These are phyloP conservation scores for Drosophila parthenogenetica DNA, from an alignment of 2,888 invertebrate species.

Conservation along the genomic window DNA sequence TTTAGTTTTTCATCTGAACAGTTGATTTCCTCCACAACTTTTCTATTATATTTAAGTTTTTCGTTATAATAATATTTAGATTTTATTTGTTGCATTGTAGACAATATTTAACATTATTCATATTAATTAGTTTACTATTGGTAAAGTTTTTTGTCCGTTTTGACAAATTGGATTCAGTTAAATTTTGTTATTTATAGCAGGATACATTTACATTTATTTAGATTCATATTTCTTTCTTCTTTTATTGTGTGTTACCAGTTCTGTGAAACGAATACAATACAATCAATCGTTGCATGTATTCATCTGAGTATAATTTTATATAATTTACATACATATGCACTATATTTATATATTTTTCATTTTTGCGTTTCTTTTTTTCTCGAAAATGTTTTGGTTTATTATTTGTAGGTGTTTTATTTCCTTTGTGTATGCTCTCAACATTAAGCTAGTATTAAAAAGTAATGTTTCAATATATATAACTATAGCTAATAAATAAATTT, in stretches of 20 bases:
- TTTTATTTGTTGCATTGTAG: conserved; percentile 30
- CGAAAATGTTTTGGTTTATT: conserved; percentile 29
- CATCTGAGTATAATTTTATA: conserved; percentile 46
- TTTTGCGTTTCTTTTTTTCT: conserved; percentile 17
- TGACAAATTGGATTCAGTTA: conserved; percentile 50
- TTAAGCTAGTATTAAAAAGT: conserved; percentile 79
- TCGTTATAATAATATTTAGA: conserved; percentile 17
- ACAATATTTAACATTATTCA: conserved; percentile 35
- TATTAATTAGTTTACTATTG: conserved; percentile 45
- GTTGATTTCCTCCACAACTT: conserved; percentile 19
- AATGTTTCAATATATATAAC: conserved; percentile 69
- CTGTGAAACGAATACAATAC: conserved; percentile 70
- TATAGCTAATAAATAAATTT: conserved; percentile 74
- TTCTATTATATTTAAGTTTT: conserved; percentile 9
- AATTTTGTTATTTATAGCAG: conserved; percentile 77
- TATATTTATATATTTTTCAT: conserved; percentile 42
- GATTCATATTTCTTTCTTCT: conserved; percentile 40
- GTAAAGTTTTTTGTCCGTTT: conserved; percentile 41
- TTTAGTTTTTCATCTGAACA: conserved; percentile 32
- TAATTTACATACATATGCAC: conserved; percentile 55
- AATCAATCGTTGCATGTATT: conserved; percentile 36
- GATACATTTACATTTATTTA: conserved; percentile 57
- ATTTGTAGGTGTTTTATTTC: conserved; percentile 28
- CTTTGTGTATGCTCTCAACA: conserved; percentile 46
- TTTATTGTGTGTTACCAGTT: conserved; percentile 73